phyloP scores from a whole-genome alignment of 2,113 vertebrate genomes.

The Festucalex cinctus region DNA sequence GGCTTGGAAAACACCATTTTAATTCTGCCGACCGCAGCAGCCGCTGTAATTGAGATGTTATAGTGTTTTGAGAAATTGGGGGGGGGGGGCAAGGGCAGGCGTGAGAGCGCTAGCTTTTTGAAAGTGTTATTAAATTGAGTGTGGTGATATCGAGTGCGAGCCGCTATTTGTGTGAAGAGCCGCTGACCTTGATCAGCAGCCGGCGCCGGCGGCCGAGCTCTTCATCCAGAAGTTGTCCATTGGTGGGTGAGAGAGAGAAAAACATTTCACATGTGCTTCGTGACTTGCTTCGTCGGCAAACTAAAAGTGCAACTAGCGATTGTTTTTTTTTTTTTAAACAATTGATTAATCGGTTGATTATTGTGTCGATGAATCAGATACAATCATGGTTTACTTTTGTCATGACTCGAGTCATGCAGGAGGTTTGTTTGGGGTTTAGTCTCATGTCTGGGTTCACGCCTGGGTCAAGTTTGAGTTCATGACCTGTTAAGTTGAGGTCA shows the following conservation, averaged over 20 bases:
- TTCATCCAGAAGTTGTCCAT: constrained; percentile 11
- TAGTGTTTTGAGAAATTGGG: constrained; percentile 29
- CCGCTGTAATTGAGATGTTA: constrained; percentile 51
- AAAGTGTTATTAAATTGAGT: constrained; percentile 59
- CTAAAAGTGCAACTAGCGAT: too few species aligned
- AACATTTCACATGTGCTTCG: background rate
- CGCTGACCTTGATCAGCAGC: constrained; percentile 52
- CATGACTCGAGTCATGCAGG: too few species aligned
- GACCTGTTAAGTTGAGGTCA: too few species aligned
- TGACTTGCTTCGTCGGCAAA: too few species aligned
- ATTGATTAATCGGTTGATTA: too few species aligned
- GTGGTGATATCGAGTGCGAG: constrained; percentile 41
- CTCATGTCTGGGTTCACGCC: too few species aligned
- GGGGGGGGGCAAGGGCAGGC: background rate
- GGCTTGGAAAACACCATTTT: constrained; percentile 31
- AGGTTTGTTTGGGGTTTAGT: too few species aligned
- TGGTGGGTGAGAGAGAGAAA: background rate
- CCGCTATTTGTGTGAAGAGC: constrained; percentile 48
- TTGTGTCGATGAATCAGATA: too few species aligned
- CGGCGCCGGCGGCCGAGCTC: constrained; percentile 44
- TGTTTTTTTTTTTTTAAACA: too few species aligned
- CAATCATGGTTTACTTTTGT: too few species aligned
- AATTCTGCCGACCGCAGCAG: constrained; percentile 30
- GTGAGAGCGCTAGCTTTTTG: constrained; percentile 23
- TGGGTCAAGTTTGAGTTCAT: too few species aligned